phyloP scores from a whole-genome alignment of 1,140 invertebrate species.

The Drosophila oshimai region DNA sequence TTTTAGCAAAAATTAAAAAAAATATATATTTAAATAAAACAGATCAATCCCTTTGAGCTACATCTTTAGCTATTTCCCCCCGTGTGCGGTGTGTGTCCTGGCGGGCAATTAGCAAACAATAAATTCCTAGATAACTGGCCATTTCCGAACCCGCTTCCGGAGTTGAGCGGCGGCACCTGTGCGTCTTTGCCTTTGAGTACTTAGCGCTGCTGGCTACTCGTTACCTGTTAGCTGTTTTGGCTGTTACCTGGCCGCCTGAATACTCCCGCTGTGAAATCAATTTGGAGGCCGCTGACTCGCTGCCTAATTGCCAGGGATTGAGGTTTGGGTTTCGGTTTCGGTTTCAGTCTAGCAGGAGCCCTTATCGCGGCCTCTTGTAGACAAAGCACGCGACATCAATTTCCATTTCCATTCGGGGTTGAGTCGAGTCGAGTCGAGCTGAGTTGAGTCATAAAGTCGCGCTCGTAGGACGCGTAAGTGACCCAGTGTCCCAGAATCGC shows the following conservation, averaged over 20 bases:
- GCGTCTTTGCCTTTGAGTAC: slow-evolving; percentile 21
- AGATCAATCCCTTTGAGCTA: no score
- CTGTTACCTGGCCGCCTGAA: slow-evolving; percentile 21
- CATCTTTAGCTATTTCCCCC: background rate
- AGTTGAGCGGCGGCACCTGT: slow-evolving; percentile 54
- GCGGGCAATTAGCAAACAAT: slow-evolving; percentile 72
- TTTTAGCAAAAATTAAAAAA: no score
- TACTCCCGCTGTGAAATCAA: slow-evolving; percentile 78
- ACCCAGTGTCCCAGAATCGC: slow-evolving; percentile 57
- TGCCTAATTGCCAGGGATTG: slow-evolving; percentile 62
- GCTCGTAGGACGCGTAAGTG: slow-evolving; percentile 63
- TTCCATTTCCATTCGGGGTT: slow-evolving; percentile 41
- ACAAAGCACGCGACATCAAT: slow-evolving; percentile 77
- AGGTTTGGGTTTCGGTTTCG: slow-evolving; percentile 7
- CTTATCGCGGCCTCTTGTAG: slow-evolving; percentile 61
- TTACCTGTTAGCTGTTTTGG: slow-evolving; percentile 1
- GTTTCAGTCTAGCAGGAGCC: slow-evolving; percentile 27
- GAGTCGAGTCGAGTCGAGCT: slow-evolving; percentile 7
- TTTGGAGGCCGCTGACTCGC: slow-evolving; percentile 63
- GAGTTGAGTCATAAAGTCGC: slow-evolving; percentile 75
- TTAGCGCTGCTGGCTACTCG: slow-evolving; percentile 17
- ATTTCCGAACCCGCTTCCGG: slow-evolving; percentile 82
- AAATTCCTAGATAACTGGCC: slow-evolving; percentile 76
- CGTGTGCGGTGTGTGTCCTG: slow-evolving; percentile 48
- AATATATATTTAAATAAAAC: no score